Conservation (phyloP, 2,888 invertebrate genomes). For the Fragum fragum region DNA sequence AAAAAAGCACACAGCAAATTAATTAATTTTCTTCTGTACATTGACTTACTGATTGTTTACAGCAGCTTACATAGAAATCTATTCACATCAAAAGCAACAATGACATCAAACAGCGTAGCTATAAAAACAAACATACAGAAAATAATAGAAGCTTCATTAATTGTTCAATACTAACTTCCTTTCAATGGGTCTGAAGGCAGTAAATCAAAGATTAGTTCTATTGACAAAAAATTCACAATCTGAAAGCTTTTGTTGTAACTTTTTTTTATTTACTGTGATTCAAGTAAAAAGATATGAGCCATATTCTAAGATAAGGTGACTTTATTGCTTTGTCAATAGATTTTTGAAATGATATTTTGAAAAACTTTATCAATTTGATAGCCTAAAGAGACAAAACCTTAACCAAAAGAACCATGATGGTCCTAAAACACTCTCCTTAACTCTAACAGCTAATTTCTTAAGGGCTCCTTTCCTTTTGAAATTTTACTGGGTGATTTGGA, state of each 20-base stretch:
- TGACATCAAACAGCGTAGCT: constrained; percentile 21
- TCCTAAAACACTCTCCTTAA: too few relatives aligned
- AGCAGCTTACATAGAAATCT: constrained; percentile 18
- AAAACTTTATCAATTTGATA: too few relatives aligned
- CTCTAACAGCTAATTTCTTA: too few relatives aligned
- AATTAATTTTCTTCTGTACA: constrained; percentile 13
- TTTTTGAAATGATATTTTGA: too few relatives aligned
- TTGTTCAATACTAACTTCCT: constrained; percentile 12
- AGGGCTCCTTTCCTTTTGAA: too few relatives aligned
- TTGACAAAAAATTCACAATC: constrained; percentile 6
- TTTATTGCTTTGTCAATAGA: too few relatives aligned
- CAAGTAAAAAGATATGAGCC: too few relatives aligned
- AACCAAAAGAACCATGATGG: too few relatives aligned
- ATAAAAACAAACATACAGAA: constrained; percentile 26
- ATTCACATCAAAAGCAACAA: constrained; percentile 22
- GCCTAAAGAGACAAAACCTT: too few relatives aligned
- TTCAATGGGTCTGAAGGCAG: constrained; percentile 4
- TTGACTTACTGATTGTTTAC: constrained; percentile 16
- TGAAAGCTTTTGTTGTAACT: neutral
- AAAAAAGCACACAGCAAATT: constrained; percentile 5
- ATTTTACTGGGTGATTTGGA: too few relatives aligned
- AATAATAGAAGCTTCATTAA: constrained; percentile 21
- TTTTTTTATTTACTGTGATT: neutral
- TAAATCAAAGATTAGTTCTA: constrained; percentile 20
- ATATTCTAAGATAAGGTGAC: too few relatives aligned